Evolutionary conservation across 2,113 vertebrate genomes (phyloP).

Genomic region (Megaleporinus macrocephalus): DNA sequence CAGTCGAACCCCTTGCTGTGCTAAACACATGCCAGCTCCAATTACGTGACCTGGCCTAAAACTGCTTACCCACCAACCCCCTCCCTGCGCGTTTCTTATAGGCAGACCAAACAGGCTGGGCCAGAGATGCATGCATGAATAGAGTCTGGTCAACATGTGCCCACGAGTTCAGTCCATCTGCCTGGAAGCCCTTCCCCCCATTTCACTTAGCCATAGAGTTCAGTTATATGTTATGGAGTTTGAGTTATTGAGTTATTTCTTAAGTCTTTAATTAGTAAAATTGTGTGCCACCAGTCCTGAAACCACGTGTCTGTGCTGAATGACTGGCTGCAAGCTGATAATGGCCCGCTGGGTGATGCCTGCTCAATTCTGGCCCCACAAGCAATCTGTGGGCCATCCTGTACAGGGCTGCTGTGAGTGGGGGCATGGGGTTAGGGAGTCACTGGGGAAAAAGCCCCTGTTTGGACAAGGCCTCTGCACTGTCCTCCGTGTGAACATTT

Average conservation of each 20-base stretch:
- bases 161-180: slow-evolving; percentile 5
- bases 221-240: not conserved
- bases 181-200: not conserved
- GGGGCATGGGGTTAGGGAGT: not conserved
- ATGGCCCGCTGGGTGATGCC: not conserved
- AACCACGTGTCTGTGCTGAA: not conserved
- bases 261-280: not conserved
- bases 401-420: not conserved
- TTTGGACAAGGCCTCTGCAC: slow-evolving; percentile 41
- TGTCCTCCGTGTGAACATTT: slow-evolving; percentile 52
- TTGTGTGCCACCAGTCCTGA: not conserved
- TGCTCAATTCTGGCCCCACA: not conserved
- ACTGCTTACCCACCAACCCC: slow-evolving; percentile 14
- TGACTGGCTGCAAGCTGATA: not conserved
- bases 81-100: slow-evolving; percentile 12
- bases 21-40: slow-evolving; percentile 37
- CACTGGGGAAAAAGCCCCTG: slow-evolving; percentile 23
- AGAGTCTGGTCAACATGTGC: slow-evolving; percentile 4
- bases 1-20: slow-evolving; percentile 29
- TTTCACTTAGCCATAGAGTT: not conserved
- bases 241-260: not conserved
- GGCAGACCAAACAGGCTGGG: not conserved
- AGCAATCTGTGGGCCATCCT: slow-evolving; percentile 22
- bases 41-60: slow-evolving; percentile 30
- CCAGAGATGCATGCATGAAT: slow-evolving; percentile 8